Conservation (phyloP, 1,140 invertebrate genomes). For the Gonatopus flavifemur region DNA sequence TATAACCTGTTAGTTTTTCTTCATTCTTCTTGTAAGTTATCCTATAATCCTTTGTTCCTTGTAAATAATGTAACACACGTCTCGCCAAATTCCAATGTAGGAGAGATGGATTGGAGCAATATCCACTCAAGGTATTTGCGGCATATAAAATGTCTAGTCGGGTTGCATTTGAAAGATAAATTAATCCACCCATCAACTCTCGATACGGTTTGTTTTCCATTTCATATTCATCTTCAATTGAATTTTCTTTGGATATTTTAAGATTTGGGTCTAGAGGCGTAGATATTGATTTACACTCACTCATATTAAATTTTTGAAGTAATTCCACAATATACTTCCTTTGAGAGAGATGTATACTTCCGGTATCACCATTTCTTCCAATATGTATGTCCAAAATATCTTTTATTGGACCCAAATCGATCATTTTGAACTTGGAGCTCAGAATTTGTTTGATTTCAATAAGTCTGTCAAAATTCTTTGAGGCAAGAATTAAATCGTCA, state of each 20-base stretch:
- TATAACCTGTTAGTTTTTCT: too few relatives aligned
- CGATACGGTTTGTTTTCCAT: conserved; percentile 28
- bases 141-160: conserved; percentile 49
- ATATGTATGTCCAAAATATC: conserved; percentile 12
- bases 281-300: conserved; percentile 20
- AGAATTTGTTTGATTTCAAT: conserved; percentile 8
- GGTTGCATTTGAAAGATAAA: conserved; percentile 41
- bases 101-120: conserved; percentile 18
- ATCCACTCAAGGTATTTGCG: conserved; percentile 31
- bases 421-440: conserved; percentile 8
- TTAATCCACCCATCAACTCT: conserved; percentile 40
- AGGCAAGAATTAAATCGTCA: conserved; percentile 14
- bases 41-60: conserved; percentile 22
- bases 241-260: conserved; percentile 4
- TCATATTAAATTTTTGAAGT: conserved; percentile 13
- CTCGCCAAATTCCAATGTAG: conserved; percentile 33
- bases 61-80: conserved; percentile 34
- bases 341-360: conserved; percentile 9
- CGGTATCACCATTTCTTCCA: background rate
- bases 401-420: conserved; percentile 6
- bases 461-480: background rate
- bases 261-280: conserved; percentile 28
- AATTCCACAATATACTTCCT: conserved; percentile 11
- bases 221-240: conserved; percentile 1
- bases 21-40: too few relatives aligned